Evolutionary conservation across 2,888 invertebrate species (phyloP), one percentile per base, ranked within the genome.

Genomic region (Prenolepis imparis): DNA sequence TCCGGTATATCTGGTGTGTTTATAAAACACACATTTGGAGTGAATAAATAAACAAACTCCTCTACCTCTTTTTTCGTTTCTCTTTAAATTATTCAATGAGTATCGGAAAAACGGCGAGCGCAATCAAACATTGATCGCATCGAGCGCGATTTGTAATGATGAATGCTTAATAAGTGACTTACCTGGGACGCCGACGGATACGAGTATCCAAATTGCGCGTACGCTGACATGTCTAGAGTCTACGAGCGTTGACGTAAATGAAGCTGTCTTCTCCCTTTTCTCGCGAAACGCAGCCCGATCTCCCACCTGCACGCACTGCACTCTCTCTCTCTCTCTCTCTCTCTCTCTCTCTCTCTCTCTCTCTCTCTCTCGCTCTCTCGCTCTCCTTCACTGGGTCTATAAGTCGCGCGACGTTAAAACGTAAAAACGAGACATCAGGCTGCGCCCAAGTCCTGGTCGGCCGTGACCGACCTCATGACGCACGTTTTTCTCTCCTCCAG

Each of bases 141-240:
- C 52, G 28, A 8, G 6, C 3, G n/a, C 5, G 28, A 61, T 15
- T 44, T 61, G 12, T 21, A 15, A 21, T 28, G 5, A 74, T 73
- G 59, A 36, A 36, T 36, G 36, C 12, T 21, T 8, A 24, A 28
- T 39, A 15, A 28, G 39, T 41, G 77, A 85, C 96, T 96, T 96
- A 98, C 98, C 98, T 98, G 98, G 93, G 98, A 97, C 95, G 98
- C 97, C 96, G 98, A 96, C 96, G 98, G 97, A 96, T 98, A 98
- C 93, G 97, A 96, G 95, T 98, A 98, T 96, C 98, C 98, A 96
- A 98, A 98, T 96, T 98, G 98, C 95, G 98, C 97, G 96, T 98
- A 98, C 93, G 98, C 97, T 95, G 98, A 96, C 96, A 96, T 90
- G 72, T 88, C 74, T 74, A 32, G 41, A 70, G 66, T 67, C 36